phyloP scores from a whole-genome alignment of 1,140 invertebrate species.

The Dolichoris vasculosae region DNA sequence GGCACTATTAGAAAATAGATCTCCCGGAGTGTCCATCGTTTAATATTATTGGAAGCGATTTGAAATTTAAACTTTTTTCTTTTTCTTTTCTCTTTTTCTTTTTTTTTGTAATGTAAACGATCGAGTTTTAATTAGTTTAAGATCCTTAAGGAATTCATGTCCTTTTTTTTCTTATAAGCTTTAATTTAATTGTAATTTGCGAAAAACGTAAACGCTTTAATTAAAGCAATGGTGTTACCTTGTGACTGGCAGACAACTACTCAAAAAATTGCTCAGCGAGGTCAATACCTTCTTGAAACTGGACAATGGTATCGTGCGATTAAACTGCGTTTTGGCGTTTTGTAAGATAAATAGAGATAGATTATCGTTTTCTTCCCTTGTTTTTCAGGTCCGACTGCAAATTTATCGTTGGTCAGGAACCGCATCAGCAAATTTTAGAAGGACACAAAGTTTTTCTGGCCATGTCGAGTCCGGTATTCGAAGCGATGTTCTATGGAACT shows the following conservation, averaged over 20 bases:
- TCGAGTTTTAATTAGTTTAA: background rate
- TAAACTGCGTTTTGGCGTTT: background rate
- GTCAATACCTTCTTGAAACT: slow-evolving; percentile 81
- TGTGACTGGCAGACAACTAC: slow-evolving; percentile 85
- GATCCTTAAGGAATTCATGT: background rate
- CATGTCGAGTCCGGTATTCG: slow-evolving; percentile 89
- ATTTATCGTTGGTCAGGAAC: slow-evolving; percentile 87
- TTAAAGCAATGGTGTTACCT: slow-evolving; percentile 63
- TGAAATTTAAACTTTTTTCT: background rate
- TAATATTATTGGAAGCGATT: background rate
- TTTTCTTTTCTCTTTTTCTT: background rate
- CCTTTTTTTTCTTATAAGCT: background rate
- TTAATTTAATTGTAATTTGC: background rate
- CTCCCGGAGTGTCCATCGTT: background rate
- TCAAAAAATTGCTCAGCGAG: slow-evolving; percentile 81
- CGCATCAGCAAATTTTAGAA: slow-evolving; percentile 81
- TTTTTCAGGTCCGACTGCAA: slow-evolving; percentile 78
- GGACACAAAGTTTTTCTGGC: slow-evolving; percentile 88
- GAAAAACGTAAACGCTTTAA: background rate
- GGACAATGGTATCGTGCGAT: slow-evolving; percentile 79
- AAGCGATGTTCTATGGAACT: slow-evolving; percentile 84
- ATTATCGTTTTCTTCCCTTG: background rate
- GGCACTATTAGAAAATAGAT: slow-evolving; percentile 36
- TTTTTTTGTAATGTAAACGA: slow-evolving; percentile 4
- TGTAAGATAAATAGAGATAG: background rate